Percentiles rank a stretch among this genome's conserved stretches.
Conservation (phyloP, 2,888 invertebrate species). For the Thelaira solivaga region DNA sequence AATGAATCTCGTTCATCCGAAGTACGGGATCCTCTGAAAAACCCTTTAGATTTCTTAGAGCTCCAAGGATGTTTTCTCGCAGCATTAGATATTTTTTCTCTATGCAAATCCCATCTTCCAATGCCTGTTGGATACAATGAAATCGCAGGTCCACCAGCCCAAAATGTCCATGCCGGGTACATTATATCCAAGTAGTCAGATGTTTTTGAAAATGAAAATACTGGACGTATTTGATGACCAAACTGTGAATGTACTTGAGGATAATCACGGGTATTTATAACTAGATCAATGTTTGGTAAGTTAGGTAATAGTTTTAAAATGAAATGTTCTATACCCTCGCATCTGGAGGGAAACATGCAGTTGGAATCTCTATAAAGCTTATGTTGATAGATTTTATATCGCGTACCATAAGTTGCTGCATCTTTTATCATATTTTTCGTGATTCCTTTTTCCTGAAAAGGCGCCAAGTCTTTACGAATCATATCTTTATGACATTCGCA, state of each 20-base stretch:
- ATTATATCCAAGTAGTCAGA: slow-evolving; percentile 91
- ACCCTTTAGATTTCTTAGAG: slow-evolving; percentile 83
- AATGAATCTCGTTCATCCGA: slow-evolving; percentile 93
- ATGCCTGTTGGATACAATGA: slow-evolving; percentile 94
- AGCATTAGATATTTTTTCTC: slow-evolving; percentile 83
- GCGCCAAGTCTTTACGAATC: slow-evolving; percentile 83
- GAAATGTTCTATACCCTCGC: slow-evolving; percentile 94
- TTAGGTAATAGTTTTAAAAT: slow-evolving; percentile 82
- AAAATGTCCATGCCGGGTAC: slow-evolving; percentile 98
- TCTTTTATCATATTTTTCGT: slow-evolving; percentile 81
- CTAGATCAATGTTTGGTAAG: slow-evolving; percentile 89
- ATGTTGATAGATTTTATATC: slow-evolving; percentile 90
- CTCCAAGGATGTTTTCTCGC: slow-evolving; percentile 85
- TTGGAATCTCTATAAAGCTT: slow-evolving; percentile 87
- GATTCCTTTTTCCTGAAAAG: slow-evolving; percentile 84
- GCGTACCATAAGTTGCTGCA: slow-evolving; percentile 81
- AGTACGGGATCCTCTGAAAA: slow-evolving; percentile 97
- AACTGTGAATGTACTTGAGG: slow-evolving; percentile 82
- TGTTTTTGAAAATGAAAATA: slow-evolving; percentile 97
- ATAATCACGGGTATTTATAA: slow-evolving; percentile 95
- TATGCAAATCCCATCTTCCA: slow-evolving; percentile 93
- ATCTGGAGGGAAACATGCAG: slow-evolving; percentile 95
- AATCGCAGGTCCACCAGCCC: slow-evolving; percentile 99
- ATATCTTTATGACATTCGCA: slow-evolving; percentile 83
- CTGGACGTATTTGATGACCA: slow-evolving; percentile 78